Evolutionary conservation across 2,797 vertebrate genomes (phyloP), one percentile per base, ranked within the genome.

Genomic region (Mastacembelus armatus): DNA sequence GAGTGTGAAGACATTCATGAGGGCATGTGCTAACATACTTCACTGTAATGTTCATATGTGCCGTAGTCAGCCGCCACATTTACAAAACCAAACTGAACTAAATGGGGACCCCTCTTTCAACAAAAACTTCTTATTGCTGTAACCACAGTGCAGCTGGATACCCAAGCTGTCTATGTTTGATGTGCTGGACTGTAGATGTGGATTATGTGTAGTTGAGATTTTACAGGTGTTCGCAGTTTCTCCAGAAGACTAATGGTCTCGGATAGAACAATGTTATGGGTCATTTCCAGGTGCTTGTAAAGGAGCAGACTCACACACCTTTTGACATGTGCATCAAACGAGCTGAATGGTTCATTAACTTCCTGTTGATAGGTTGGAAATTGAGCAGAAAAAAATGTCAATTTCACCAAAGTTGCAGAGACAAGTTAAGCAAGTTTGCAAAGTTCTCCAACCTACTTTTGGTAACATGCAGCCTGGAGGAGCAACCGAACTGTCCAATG

Each of bases 11-110:
- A 65, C 12, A 44, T 55, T 58, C 10, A 10, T 29, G 15, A 21
- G 38, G 59, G 30, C 35, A 29, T 19, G 49, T 61, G 83, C 71
- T 40, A 69, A 51, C 65, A 71, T 26, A 49, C 58, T 33, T 66
- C 74, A 51, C 66, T 63, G 30, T 57, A 22, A 80, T 57, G 22
- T 42, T 74, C 71, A 66, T 42, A 74, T 78, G 60, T 66, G 63
- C 59, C n/a, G n/a, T 57, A 67, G 66, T 43, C 11, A 9, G 30
- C 44, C 48, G 29, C 51, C 58, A 60, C 48, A 10, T 66, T 49
- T 39, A 24, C 14, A 2, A 42, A 51, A 57, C 32, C 4, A 29
- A 35, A 49, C 32, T 29, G 15, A 5, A 56, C 1, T 43, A 35
- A 26, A 24, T 26, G 24, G 26, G 42, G 21, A 39, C 15, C 24